These are phyloP conservation scores for Poliocrania exsul DNA, from an alignment of 2,797 vertebrate genomes.

Conservation along the genomic window DNA sequence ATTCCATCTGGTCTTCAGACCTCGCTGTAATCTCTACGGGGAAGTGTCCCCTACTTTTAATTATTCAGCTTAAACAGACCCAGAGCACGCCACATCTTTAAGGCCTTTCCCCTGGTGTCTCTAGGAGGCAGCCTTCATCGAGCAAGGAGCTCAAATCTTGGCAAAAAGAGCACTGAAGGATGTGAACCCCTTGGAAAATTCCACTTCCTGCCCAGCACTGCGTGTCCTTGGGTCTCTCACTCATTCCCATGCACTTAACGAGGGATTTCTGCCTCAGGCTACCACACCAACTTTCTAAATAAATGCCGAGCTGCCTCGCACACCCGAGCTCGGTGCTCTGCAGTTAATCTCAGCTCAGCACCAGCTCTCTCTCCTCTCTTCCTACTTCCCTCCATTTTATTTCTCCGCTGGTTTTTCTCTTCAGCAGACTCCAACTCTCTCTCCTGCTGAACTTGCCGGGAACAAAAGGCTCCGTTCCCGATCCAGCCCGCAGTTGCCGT, in stretches of 20 bases:
- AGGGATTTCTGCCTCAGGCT: constrained; percentile 32
- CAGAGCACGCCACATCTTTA: background rate
- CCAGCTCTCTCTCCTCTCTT: background rate
- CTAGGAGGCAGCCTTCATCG: constrained; percentile 45
- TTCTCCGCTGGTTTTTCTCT: constrained; percentile 14
- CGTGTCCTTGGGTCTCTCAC: constrained; percentile 51
- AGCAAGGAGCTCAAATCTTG: constrained; percentile 8
- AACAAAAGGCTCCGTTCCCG: constrained; percentile 76
- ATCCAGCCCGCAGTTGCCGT: constrained; percentile 75
- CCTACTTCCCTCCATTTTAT: constrained; percentile 63
- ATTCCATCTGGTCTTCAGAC: background rate
- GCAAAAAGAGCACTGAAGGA: constrained; percentile 40
- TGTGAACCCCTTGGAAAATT: constrained; percentile 63
- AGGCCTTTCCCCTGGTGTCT: constrained; percentile 16
- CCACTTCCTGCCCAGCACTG: constrained; percentile 61
- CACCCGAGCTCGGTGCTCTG: background rate
- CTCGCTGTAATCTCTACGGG: background rate
- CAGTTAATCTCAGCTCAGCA: background rate
- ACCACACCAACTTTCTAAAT: constrained; percentile 19
- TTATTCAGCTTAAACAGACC: background rate
- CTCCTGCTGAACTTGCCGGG: constrained; percentile 58
- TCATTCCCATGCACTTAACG: constrained; percentile 42
- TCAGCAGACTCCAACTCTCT: constrained; percentile 53
- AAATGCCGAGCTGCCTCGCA: background rate
- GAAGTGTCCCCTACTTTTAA: background rate